Base-by-base conservation (phyloP, 2,113 vertebrate genomes). In the Gnathonemus echidnorhynchus region DNA sequence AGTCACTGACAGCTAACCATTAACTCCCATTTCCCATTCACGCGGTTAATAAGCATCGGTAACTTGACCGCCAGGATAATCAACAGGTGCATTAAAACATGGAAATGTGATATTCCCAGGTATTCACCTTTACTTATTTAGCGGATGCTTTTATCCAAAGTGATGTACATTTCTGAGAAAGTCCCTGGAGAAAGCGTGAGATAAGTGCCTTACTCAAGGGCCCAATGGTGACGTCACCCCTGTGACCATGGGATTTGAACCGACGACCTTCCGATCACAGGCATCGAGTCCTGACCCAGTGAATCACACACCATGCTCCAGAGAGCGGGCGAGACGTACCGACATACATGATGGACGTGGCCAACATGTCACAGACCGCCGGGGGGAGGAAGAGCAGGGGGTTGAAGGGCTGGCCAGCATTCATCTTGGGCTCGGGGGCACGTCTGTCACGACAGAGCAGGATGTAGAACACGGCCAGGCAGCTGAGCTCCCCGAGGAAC, bases 301-400 rank as follows among this genome's bases (percentile, higher is more conserved):
- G 58, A 62, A 8, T 24, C 8, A 8, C 58, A 62, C 58, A n/a
- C 24, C 58, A 0, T 62, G 58, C 2, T 7, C 58, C 58, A 62
- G 39, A 84, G 5, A 35, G 31, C n/a, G 42, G 24, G 31, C 10
- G 13, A 85, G 52, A 96, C 98, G 96, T 92, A 99, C 98, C 98
- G 87, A 99, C 96, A 93, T 99, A 99, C 98, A 98, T 99, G 95
- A 98, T 95, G 93, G 96, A 98, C 86, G 98, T 99, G 77, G 96
- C 98, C 0, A 92, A 94, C 97, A 99, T 98, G 95, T 99, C 98
- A 11, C 98, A 99, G 91, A 99, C 94, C 6, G 98, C 98, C 0
- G 98, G 98, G 5, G 97, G 95, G 77, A 99, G 94, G 95, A 99
- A 99, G 39, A 99, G 95, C 5, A 98, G 91, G 0, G 97, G 94